A percentile compares a stretch with the other conserved stretches of the same genome.
These are phyloP conservation scores for Panthera uncia DNA, from an alignment of 2,113 vertebrate species.

Conservation along the genomic window DNA sequence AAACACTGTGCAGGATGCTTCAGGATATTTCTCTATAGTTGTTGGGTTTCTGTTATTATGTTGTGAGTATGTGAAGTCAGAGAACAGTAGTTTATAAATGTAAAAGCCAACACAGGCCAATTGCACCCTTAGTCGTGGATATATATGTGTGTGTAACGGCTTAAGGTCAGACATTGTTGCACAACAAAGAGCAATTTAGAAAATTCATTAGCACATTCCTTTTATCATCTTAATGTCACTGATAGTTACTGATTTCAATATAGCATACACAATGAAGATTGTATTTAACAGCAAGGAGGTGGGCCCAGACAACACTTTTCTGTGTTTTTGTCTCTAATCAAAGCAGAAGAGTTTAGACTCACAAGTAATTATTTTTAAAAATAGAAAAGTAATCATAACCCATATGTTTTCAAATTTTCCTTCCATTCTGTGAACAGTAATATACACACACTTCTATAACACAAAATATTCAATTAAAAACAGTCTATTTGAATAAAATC, in stretches of 20 bases:
- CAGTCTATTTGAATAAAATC: neutral
- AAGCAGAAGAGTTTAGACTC: constrained; percentile 55
- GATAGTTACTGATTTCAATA: neutral
- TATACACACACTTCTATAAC: neutral
- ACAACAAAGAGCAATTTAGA: neutral
- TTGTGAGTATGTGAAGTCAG: neutral
- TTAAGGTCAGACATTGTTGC: neutral
- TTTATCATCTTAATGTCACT: neutral
- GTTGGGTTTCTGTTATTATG: neutral
- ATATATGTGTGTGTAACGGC: neutral
- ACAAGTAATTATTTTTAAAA: constrained; percentile 46
- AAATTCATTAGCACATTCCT: neutral
- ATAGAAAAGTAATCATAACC: constrained; percentile 40
- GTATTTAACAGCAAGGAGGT: constrained; percentile 36
- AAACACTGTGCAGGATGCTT: neutral
- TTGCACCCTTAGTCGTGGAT: neutral
- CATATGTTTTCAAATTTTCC: constrained; percentile 38
- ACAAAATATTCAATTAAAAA: constrained; percentile 3
- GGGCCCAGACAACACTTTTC: constrained; percentile 11
- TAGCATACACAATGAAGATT: neutral
- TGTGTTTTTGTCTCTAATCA: constrained; percentile 41
- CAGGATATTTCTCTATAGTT: neutral
- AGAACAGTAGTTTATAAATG: neutral
- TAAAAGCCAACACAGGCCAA: neutral
- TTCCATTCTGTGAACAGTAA: constrained; percentile 2